phyloP scores from a whole-genome alignment of 1,140 invertebrate genomes.

The Drosophila nebulosa region DNA sequence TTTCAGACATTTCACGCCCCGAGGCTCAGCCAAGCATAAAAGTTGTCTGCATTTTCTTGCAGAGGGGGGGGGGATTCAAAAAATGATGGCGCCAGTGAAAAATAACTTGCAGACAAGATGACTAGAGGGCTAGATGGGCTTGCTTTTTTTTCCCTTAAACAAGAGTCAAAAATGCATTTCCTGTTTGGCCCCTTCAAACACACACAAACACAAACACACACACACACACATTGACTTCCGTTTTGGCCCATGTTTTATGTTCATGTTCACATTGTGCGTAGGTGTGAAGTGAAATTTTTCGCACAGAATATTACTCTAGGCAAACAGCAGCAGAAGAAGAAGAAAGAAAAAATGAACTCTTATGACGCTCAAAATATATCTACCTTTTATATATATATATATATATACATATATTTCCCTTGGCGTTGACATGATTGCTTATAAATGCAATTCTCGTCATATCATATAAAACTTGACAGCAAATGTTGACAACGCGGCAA shows the following conservation, averaged over 20 bases:
- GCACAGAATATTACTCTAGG: not conserved
- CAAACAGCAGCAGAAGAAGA: slow-evolving; percentile 3
- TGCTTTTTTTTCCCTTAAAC: slow-evolving; percentile 14
- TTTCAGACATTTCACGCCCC: slow-evolving; percentile 43
- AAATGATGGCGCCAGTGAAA: slow-evolving; percentile 16
- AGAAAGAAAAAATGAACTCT: too few species aligned
- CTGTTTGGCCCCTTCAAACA: slow-evolving; percentile 41
- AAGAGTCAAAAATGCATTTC: slow-evolving; percentile 58
- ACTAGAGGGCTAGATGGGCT: slow-evolving; percentile 22
- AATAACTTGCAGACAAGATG: slow-evolving; percentile 36
- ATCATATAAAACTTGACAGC: slow-evolving; percentile 51
- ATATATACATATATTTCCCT: slow-evolving; percentile 31
- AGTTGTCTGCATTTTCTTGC: slow-evolving; percentile 42
- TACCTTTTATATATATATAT: slow-evolving; percentile 1
- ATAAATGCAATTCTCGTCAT: slow-evolving; percentile 72
- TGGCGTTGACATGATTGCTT: slow-evolving; percentile 75
- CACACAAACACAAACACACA: not conserved
- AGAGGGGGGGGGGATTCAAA: not conserved
- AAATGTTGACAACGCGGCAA: not conserved
- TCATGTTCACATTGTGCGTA: slow-evolving; percentile 45
- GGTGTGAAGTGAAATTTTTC: slow-evolving; percentile 68
- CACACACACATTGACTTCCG: slow-evolving; percentile 44
- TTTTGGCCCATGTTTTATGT: slow-evolving; percentile 62
- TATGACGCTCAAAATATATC: slow-evolving; percentile 19
- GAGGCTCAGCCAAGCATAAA: slow-evolving; percentile 51